Conservation (phyloP, 2,888 invertebrate genomes). For the Ichneumoninae sp. region DNA sequence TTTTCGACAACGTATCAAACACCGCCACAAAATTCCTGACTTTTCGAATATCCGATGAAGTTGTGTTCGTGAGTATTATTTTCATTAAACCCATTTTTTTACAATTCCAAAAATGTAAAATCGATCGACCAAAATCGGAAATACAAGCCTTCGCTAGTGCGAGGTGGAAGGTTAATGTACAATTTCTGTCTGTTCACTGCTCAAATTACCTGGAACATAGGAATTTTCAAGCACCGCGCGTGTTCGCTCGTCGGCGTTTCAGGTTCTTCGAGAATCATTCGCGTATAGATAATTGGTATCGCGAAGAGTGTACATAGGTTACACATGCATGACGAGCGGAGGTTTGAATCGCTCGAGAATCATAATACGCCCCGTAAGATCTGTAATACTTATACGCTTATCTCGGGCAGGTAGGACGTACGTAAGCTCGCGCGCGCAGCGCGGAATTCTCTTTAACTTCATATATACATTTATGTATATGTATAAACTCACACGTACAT, state of each 20-base stretch:
- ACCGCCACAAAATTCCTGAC: no score
- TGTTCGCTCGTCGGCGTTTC: constrained; percentile 42
- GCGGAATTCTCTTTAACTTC: constrained; percentile 60
- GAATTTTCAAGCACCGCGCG: constrained; percentile 37
- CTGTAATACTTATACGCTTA: constrained; percentile 65
- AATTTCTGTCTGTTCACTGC: constrained; percentile 18
- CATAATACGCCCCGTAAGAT: constrained; percentile 62
- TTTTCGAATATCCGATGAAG: no score
- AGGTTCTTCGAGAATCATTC: constrained; percentile 51
- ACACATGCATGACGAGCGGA: constrained; percentile 35
- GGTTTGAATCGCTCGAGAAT: constrained; percentile 56
- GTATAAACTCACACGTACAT: constrained; percentile 10
- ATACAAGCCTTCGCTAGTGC: neutral
- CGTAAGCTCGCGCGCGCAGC: constrained; percentile 30
- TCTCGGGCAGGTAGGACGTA: constrained; percentile 56
- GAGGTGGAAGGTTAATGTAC: neutral
- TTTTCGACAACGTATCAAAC: no score
- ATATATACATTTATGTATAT: constrained; percentile 29
- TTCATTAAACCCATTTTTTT: neutral
- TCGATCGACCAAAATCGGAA: neutral
- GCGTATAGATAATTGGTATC: constrained; percentile 46
- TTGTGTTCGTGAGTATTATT: neutral
- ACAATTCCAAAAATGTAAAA: neutral
- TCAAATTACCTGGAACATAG: constrained; percentile 30
- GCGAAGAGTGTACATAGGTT: constrained; percentile 24